Conservation (phyloP, 2,113 vertebrate species). For the Pedionomus torquatus region DNA sequence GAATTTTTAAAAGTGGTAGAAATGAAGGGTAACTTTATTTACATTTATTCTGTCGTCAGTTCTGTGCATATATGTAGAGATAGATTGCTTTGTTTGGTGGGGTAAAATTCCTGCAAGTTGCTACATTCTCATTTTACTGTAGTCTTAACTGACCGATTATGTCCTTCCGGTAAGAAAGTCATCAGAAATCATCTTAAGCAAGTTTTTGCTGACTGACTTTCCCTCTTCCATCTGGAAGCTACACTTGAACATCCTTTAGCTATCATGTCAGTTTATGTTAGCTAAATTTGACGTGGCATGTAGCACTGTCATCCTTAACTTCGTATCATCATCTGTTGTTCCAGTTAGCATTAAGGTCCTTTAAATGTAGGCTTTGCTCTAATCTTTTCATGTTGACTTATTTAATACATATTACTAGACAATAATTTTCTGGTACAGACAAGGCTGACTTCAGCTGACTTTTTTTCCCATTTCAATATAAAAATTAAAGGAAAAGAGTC, state of each 20-base stretch:
- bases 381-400: neutral
- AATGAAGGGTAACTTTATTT: neutral
- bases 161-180: neutral
- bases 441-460: neutral
- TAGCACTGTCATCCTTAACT: constrained; percentile 30
- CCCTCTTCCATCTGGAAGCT: constrained; percentile 1
- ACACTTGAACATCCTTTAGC: constrained; percentile 5
- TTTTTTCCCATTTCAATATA: neutral
- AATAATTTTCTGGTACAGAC: neutral
- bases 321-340: neutral
- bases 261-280: constrained; percentile 3
- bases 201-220: neutral
- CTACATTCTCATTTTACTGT: neutral
- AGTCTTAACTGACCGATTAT: neutral
- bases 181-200: neutral
- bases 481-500: neutral
- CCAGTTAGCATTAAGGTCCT: neutral
- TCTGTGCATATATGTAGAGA: neutral
- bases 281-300: constrained; percentile 20
- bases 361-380: neutral
- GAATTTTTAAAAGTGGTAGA: neutral
- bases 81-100: neutral
- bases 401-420: neutral
- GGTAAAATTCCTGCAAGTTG: neutral
- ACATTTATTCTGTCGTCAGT: neutral